Percentiles rank a stretch among this genome's conserved stretches.
phyloP scores from a whole-genome alignment of 2,113 vertebrate genomes.

The Ammospiza caudacuta region DNA sequence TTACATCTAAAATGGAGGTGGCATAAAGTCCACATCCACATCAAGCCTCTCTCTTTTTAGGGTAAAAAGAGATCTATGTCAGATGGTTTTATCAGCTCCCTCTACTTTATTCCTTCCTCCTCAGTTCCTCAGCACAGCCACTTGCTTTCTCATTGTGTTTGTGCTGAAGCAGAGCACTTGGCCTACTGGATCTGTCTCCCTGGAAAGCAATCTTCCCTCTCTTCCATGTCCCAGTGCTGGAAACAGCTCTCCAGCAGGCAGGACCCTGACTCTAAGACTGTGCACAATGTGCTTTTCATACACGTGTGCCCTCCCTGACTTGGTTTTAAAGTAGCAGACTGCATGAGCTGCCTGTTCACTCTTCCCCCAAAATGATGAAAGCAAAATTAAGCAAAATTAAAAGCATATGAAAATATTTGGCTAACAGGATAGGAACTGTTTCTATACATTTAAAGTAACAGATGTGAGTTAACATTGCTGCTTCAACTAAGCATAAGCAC shows the following conservation, averaged over 20 bases:
- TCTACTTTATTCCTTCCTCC: neutral
- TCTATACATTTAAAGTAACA: constrained; percentile 25
- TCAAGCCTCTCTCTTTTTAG: neutral
- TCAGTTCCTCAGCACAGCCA: neutral
- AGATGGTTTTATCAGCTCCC: neutral
- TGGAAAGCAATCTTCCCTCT: neutral
- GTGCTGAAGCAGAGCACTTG: neutral
- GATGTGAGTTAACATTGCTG: neutral
- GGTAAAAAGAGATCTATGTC: neutral
- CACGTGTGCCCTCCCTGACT: neutral
- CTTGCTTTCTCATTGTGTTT: neutral
- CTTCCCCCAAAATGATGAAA: neutral
- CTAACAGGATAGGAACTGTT: constrained; percentile 7
- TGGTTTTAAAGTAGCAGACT: neutral
- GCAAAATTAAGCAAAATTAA: constrained; percentile 44
- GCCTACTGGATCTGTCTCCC: neutral
- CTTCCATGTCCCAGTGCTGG: neutral
- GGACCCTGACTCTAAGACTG: neutral
- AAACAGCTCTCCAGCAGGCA: neutral
- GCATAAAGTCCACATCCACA: neutral
- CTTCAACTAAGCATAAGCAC: neutral
- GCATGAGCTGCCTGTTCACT: neutral
- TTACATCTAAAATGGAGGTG: neutral
- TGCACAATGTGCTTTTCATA: neutral
- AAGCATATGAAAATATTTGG: constrained; percentile 43